Percentiles rank a stretch among this genome's conserved stretches.
These are phyloP conservation scores for Megaceryle maxima DNA, from an alignment of 2,113 vertebrate species.

Conservation along the genomic window DNA sequence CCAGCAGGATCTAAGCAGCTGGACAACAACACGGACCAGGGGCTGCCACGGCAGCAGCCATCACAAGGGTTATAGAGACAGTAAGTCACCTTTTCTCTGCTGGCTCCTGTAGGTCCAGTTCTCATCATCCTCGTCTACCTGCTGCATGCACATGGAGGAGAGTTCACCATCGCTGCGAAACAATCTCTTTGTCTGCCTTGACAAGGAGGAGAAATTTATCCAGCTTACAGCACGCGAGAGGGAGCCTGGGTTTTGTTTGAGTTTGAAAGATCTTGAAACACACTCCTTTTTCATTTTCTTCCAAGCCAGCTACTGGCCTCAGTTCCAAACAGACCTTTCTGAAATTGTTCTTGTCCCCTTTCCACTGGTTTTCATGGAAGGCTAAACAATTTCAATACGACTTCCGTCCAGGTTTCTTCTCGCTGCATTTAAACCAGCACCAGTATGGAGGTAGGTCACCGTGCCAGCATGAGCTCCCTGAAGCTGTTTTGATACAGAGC, in stretches of 20 bases:
- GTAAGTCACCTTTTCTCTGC: constrained; percentile 85
- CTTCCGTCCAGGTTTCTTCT: constrained; percentile 26
- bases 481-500: constrained; percentile 39
- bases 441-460: constrained; percentile 29
- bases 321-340: background rate
- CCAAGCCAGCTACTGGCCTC: constrained; percentile 4
- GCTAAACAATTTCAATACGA: background rate
- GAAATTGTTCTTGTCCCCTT: background rate
- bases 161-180: constrained; percentile 92
- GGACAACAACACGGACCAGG: background rate
- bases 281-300: constrained; percentile 88
- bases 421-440: constrained; percentile 13
- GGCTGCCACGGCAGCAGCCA: background rate
- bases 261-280: constrained; percentile 80
- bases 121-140: constrained; percentile 79
- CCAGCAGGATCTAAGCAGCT: background rate
- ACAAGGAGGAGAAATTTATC: constrained; percentile 90
- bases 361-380: background rate
- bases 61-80: constrained; percentile 24
- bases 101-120: constrained; percentile 87
- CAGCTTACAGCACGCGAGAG: constrained; percentile 91
- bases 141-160: constrained; percentile 67
- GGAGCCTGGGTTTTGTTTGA: constrained; percentile 81
- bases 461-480: constrained; percentile 19
- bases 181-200: constrained; percentile 86